Conservation (phyloP, 30 jellyfish, hydroid and myxozoan genomes). For the Haliclystus octoradiatus region DNA sequence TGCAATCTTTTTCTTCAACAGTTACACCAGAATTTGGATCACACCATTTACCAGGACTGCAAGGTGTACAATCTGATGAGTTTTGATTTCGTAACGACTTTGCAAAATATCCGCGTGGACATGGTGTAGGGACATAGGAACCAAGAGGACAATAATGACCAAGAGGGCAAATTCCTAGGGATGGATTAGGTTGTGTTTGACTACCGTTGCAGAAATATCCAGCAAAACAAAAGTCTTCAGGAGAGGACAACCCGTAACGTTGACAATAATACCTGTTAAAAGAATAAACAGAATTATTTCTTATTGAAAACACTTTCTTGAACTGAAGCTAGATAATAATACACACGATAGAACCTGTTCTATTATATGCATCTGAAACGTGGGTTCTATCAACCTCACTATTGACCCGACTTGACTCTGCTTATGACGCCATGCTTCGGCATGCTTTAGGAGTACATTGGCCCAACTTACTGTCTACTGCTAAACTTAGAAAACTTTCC, state of each 20-base stretch:
- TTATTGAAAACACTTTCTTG: no score
- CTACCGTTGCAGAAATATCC: slow-evolving; percentile 93
- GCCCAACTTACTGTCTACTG: no score
- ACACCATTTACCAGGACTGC: slow-evolving; percentile 97
- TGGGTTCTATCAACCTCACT: no score
- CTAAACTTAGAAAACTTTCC: no score
- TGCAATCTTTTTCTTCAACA: slow-evolving; percentile 70
- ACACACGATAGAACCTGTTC: no score
- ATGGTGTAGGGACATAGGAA: slow-evolving; percentile 64
- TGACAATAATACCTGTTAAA: slow-evolving; percentile 59
- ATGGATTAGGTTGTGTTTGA: slow-evolving; percentile 57
- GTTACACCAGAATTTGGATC: slow-evolving; percentile 89
- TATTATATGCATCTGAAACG: no score
- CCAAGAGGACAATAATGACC: slow-evolving; percentile 88
- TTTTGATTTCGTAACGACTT: slow-evolving; percentile 52
- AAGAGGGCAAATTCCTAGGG: slow-evolving; percentile 58
- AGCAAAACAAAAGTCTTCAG: slow-evolving; percentile 81
- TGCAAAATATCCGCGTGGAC: slow-evolving; percentile 83
- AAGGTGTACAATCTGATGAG: slow-evolving; percentile 63
- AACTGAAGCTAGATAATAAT: no score
- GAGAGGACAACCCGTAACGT: slow-evolving; percentile 62
- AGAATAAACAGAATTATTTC: no score
- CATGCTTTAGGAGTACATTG: no score
- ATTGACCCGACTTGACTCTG: no score
- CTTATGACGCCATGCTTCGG: no score